Evolutionary conservation across 2,888 invertebrate genomes (phyloP), one percentile per base, ranked within the genome.

Genomic region (Stenotaenia linearis): DNA sequence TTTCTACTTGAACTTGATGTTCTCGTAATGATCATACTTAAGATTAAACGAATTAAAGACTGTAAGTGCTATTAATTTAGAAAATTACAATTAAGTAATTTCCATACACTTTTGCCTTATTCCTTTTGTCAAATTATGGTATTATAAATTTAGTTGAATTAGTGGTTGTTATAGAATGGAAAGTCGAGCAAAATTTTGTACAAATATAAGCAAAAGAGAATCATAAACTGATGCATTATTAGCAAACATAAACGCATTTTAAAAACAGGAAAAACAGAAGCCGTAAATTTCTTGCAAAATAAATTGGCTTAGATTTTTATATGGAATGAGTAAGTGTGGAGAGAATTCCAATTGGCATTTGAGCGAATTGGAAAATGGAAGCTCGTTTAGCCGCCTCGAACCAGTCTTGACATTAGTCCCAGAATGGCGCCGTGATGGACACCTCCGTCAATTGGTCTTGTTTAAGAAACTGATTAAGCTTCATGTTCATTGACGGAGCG

Each of bases 401-500:
- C 23, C 23, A 1, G 23, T 61, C 61, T 61, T 61, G 23, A 61
- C 61, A 61, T 21, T 25, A 28, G 69, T 69, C 69, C 69, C 28
- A 25, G 69, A 3, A 69, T 69, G 69, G 69, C 69, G 25, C 28
- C 69, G 1, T 69, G 28, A 69, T 69, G 69, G 69, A n/a, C 69
- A 69, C 10, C 61, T 69, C 12, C 69, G 28, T 28, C 6, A 69
- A 69, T 69, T 69, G 69, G 69, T 4, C 69, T 69, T 69, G 69
- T 69, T 69, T 69, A 69, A 69, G 25, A 69, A 69, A 69, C 69
- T 69, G 69, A 69, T 69, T 69, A 69, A 69, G 69, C 25, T 25
- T 69, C 69, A 69, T 69, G 69, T 69, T 69, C 69, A 69, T 25
- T 69, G 69, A 69, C 10, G 69, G 28, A 25, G 69, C 69, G 28